A percentile compares a stretch with the other conserved stretches of the same genome.
phyloP scores from a whole-genome alignment of 1,140 invertebrate species.

The Oreohelix idahoensis region DNA sequence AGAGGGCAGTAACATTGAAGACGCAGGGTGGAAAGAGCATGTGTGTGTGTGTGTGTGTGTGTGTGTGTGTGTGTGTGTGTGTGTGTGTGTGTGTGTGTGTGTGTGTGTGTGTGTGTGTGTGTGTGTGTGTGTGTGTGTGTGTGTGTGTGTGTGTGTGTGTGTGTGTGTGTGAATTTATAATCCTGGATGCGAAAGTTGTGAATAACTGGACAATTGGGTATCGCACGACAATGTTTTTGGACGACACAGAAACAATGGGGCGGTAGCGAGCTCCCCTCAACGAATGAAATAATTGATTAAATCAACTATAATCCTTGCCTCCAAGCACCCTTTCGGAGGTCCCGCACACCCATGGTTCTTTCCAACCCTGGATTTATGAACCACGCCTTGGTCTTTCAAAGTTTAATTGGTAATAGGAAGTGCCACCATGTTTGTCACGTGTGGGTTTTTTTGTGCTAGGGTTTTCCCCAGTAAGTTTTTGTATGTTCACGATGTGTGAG shows the following conservation, averaged over 20 bases:
- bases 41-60: neutral
- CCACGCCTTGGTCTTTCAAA: neutral
- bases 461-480: neutral
- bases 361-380: neutral
- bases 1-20: neutral
- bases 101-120: neutral
- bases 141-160: neutral
- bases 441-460: neutral
- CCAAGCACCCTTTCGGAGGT: neutral
- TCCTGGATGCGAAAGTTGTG: neutral
- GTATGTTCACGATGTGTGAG: neutral
- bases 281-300: slow-evolving; percentile 13
- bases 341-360: neutral
- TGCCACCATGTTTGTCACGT: neutral
- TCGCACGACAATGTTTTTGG: neutral
- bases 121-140: neutral
- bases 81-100: neutral
- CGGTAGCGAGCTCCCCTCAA: neutral
- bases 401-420: slow-evolving; percentile 3
- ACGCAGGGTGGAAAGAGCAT: neutral
- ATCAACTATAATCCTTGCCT: neutral
- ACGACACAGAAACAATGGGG: slow-evolving; percentile 1
- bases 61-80: neutral
- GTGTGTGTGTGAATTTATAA: neutral
- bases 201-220: neutral